Evolutionary conservation across 1,140 invertebrate genomes (phyloP), one percentile per base, ranked within the genome.

Genomic region (Drosophila subpulchrella): DNA sequence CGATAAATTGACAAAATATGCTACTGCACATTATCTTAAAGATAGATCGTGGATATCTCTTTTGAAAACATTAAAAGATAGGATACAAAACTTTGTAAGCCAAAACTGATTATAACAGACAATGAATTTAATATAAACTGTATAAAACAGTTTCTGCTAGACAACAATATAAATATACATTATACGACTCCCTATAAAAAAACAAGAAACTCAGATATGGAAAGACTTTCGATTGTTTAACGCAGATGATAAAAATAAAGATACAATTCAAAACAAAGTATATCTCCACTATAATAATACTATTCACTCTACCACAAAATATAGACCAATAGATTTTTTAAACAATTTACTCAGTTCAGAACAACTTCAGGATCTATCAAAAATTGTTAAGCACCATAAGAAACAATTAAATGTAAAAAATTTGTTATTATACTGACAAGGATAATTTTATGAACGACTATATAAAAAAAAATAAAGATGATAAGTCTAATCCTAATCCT

Each of bases 1-100:
- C 12, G 34, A 56, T 20, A 56, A 41, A 56, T 41, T 56, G 11
- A 30, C 53, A 24, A 48, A 48, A 48, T 48, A 30, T 11, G 24
- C 46, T 20, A 48, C 24, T 30, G 46, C 48, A 17, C 13, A 7
- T 34, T 34, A 51, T 51, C n/a, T 51, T 51, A 51, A 51, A 51
- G 27, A 32, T 42, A 56, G 24, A 56, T 56, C 20, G 13, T 41
- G 38, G 53, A 17, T 55, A 15, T 55, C 53, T 7, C 30, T 55
- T 10, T 8, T 39, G 4, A 39, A 24, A 5, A 34, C 34, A 13
- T 7, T 24, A 39, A 5, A 39, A 55, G 11, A 24, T 1, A 55
- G 36, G n/a, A 55, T 55, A 2, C 53, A 55, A 7, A n/a, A 55
- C 53, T 12, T 55, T 36, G 53, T 6, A 55, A 55, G 53, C 53